These are phyloP conservation scores for Bellardia bayeri DNA, from an alignment of 2,888 invertebrate genomes.

Conservation along the genomic window DNA sequence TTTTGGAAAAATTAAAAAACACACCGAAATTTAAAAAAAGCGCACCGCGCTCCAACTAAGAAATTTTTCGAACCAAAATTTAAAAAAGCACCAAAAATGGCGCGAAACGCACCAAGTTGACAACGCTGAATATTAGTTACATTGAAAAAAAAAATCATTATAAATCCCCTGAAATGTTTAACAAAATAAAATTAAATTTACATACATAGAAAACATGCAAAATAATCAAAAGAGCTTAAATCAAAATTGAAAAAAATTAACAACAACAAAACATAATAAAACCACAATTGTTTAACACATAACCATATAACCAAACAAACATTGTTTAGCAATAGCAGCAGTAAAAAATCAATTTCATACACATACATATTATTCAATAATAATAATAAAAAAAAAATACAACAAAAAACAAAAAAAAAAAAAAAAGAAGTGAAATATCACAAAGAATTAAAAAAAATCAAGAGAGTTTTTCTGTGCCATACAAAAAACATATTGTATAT, in stretches of 20 bases:
- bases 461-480: no score
- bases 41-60: no score
- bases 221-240: constrained; percentile 17
- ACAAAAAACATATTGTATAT: not conserved
- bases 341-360: constrained; percentile 30
- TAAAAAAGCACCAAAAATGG: no score
- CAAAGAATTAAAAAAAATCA: not conserved
- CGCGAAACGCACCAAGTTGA: no score
- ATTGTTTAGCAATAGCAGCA: not conserved
- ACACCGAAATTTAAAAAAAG: no score
- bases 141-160: constrained; percentile 18
- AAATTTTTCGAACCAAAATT: no score
- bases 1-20: no score
- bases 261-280: not conserved
- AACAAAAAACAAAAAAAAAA: not conserved
- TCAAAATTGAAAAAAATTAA: constrained; percentile 7
- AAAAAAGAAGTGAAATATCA: not conserved
- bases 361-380: constrained; percentile 19
- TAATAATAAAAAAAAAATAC: not conserved
- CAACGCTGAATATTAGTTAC: not conserved
- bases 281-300: no score
- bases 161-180: not conserved
- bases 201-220: not conserved
- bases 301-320: not conserved
- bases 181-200: not conserved